Evolutionary conservation across 2,888 invertebrate species (phyloP), one percentile per base, ranked within the genome.

Genomic region (Prostheceraeus crozeri): DNA sequence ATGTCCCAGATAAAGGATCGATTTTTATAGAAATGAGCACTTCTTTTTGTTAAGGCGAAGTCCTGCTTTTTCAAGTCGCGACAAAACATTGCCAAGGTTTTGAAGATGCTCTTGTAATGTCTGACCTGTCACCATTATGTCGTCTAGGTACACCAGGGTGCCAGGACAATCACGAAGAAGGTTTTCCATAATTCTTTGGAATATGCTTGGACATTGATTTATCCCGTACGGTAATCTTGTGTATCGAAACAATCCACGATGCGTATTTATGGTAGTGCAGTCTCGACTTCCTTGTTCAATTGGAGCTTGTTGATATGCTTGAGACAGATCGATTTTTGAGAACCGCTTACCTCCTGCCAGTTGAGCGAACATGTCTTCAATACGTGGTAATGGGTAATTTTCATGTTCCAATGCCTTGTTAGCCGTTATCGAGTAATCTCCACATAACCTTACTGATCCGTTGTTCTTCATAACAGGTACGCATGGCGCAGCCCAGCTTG

Each of bases 51-150:
- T 25, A 35, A 48, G 35, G 21, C 25, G 23, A 11, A 48, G 23
- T 6, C 27, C 27, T 23, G 23, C 6, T 48, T 48, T 11, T 14
- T 48, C 6, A 11, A 48, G 48, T 10, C 23, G 23, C 14, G 23
- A 11, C 23, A 48, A 48, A 19, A 56, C 23, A 11, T 35, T 16
- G 19, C 31, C 30, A 8, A 67, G 35, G 45, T 54, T 56, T 23
- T 48, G 21, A n/a, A 56, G 25, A 25, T 56, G 56, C 16, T 56
- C 56, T 23, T 45, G 23, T 10, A 23, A 11, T 23, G 16, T 56
- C 51, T 56, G n/a, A 11, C 56, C 56, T 25, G 56, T 56, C 11
- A 56, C 35, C 4, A 56, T 48, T 4, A 56, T 56, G 35, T 56
- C 52, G 21, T 56, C 52, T 4, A 56, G 35, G 51, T 56, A 56